Evolutionary conservation across 2,888 invertebrate genomes (phyloP).

Genomic region (Lasioglossum vierecki): DNA sequence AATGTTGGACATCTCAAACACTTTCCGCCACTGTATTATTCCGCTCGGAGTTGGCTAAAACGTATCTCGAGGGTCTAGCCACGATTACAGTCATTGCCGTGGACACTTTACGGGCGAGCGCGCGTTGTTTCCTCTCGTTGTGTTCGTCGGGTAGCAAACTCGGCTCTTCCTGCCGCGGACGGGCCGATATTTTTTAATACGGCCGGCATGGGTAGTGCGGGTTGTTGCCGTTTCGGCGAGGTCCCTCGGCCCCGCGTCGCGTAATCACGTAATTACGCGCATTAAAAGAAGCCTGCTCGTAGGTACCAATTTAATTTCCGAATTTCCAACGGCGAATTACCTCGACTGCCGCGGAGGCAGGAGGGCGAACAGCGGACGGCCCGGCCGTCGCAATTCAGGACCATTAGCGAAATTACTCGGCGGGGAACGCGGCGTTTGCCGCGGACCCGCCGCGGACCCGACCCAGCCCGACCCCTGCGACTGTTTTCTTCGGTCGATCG

Average conservation of each 20-base stretch:
- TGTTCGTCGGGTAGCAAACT: constrained; percentile 37
- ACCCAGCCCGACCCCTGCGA: constrained; percentile 46
- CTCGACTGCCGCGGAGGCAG: constrained; percentile 63
- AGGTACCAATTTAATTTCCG: constrained; percentile 79
- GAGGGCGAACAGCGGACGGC: constrained; percentile 44
- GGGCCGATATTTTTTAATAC: constrained; percentile 62
- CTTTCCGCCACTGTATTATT: not conserved
- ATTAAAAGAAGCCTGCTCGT: constrained; percentile 75
- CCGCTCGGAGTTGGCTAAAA: not conserved
- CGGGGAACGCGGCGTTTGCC: constrained; percentile 64
- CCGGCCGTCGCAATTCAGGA: constrained; percentile 69
- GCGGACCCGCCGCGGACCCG: constrained; percentile 31
- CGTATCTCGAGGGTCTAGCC: not conserved
- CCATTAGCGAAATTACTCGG: constrained; percentile 83
- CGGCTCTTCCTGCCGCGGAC: constrained; percentile 24
- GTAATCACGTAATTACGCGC: constrained; percentile 79
- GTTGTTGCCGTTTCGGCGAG: constrained; percentile 55
- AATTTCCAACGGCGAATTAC: constrained; percentile 79
- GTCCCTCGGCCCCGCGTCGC: constrained; percentile 55
- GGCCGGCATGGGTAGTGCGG: constrained; percentile 23
- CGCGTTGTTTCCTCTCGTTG: constrained; percentile 39
- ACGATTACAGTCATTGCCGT: not conserved
- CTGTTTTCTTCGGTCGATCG: constrained; percentile 63
- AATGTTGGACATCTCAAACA: not conserved
- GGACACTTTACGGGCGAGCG: not conserved